phyloP scores from a whole-genome alignment of 2,888 invertebrate species.

The Drosophila meridiana region DNA sequence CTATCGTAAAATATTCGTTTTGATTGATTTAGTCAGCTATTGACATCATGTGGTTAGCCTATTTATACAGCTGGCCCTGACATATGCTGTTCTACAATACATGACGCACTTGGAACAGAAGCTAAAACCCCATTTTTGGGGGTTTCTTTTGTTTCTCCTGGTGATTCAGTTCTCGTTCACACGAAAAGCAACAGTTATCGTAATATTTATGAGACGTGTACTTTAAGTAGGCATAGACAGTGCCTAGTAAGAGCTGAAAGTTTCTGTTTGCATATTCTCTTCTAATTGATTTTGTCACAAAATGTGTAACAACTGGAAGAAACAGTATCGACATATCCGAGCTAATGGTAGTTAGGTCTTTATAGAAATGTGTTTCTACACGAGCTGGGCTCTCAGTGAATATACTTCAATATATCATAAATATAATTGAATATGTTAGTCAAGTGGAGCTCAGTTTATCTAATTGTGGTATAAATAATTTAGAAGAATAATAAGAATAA shows the following conservation, averaged over 20 bases:
- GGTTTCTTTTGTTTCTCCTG: neutral
- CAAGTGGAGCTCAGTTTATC: neutral
- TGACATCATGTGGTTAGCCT: slow-evolving; percentile 15
- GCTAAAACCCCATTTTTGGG: too few relatives aligned
- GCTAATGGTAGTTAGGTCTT: neutral
- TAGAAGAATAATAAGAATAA: neutral
- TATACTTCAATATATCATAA: too few relatives aligned
- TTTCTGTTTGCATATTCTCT: neutral
- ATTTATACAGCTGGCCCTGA: slow-evolving; percentile 44
- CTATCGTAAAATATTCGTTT: slow-evolving; percentile 5
- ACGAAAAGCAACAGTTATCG: neutral
- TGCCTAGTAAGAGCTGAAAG: neutral
- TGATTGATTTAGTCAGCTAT: slow-evolving; percentile 30
- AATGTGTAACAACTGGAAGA: neutral
- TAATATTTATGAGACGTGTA: slow-evolving; percentile 1
- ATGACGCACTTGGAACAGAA: slow-evolving; percentile 5
- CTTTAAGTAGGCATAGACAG: neutral
- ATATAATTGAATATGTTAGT: neutral
- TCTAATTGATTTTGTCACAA: neutral
- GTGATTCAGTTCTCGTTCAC: slow-evolving; percentile 8
- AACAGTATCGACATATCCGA: neutral
- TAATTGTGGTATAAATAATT: neutral
- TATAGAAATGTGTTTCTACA: neutral
- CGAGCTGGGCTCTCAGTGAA: too few relatives aligned
- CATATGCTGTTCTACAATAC: slow-evolving; percentile 2